phyloP scores from a whole-genome alignment of 2,888 invertebrate species.

The Acanthopleura granulata region DNA sequence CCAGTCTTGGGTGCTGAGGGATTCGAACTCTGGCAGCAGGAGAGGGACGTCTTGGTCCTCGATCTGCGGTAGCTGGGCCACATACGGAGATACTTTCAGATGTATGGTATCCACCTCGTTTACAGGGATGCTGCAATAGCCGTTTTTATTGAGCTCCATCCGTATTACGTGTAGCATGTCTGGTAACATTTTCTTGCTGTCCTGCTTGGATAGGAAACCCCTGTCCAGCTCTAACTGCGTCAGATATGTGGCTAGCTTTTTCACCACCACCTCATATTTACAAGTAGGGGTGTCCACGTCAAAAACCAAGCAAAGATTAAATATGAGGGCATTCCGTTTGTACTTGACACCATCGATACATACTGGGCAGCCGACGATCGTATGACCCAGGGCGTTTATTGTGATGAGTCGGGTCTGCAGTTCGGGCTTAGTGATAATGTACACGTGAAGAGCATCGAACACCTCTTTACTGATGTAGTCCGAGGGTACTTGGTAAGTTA shows the following conservation, averaged over 20 bases:
- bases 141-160: slow-evolving; percentile 84
- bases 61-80: slow-evolving; percentile 85
- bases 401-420: slow-evolving; percentile 91
- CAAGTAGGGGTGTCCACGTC: slow-evolving; percentile 90
- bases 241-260: slow-evolving; percentile 92
- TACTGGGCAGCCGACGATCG: slow-evolving; percentile 94
- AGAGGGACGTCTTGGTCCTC: slow-evolving; percentile 93
- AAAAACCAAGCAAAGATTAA: slow-evolving; percentile 93
- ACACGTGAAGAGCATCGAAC: slow-evolving; percentile 93
- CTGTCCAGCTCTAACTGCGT: slow-evolving; percentile 82
- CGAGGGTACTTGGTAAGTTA: slow-evolving; percentile 79
- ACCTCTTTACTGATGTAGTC: slow-evolving; percentile 92
- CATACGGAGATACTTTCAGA: slow-evolving; percentile 86
- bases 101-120: slow-evolving; percentile 82
- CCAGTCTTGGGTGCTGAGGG: slow-evolving; percentile 75
- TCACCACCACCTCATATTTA: slow-evolving; percentile 94
- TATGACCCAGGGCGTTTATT: slow-evolving; percentile 84
- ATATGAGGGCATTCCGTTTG: slow-evolving; percentile 92
- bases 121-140: slow-evolving; percentile 76
- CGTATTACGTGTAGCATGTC: slow-evolving; percentile 84
- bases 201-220: slow-evolving; percentile 82
- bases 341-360: slow-evolving; percentile 90
- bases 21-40: slow-evolving; percentile 78
- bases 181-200: slow-evolving; percentile 77
- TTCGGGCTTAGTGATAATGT: slow-evolving; percentile 95